Conservation (phyloP, 2,113 vertebrate species). For the Empidonax alnorum region DNA sequence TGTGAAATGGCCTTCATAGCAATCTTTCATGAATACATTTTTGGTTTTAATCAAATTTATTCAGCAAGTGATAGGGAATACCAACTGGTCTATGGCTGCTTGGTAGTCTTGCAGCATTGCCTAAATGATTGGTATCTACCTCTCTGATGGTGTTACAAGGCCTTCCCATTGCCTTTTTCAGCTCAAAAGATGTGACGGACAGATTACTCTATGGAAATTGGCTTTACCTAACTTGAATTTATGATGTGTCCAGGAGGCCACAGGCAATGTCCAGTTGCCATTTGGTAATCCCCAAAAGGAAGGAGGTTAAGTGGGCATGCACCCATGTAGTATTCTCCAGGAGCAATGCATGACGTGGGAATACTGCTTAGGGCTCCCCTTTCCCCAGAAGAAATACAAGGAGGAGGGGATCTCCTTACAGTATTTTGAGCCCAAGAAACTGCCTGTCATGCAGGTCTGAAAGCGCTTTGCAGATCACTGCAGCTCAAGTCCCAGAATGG, state of each 20-base stretch:
- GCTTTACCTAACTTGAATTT: background rate
- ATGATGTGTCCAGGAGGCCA: background rate
- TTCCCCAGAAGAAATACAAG: background rate
- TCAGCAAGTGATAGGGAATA: background rate
- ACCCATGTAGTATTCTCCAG: background rate
- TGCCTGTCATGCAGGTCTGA: background rate
- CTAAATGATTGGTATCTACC: background rate
- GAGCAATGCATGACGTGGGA: background rate
- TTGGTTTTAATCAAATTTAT: constrained; percentile 17
- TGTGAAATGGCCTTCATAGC: constrained; percentile 4
- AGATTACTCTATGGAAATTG: background rate
- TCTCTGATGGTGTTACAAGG: background rate
- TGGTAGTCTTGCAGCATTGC: background rate
- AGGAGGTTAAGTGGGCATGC: background rate
- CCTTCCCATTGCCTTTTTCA: background rate
- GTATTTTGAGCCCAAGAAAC: background rate
- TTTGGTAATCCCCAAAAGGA: background rate
- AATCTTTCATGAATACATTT: background rate
- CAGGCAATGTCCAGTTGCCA: background rate
- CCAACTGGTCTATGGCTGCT: background rate
- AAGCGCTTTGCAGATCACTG: background rate
- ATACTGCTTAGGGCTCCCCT: background rate
- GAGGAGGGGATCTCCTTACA: background rate
- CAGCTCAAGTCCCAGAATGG: background rate
- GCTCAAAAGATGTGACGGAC: background rate